Base-by-base conservation (phyloP, 2,888 invertebrate species). In the Clistopyga incitator region DNA sequence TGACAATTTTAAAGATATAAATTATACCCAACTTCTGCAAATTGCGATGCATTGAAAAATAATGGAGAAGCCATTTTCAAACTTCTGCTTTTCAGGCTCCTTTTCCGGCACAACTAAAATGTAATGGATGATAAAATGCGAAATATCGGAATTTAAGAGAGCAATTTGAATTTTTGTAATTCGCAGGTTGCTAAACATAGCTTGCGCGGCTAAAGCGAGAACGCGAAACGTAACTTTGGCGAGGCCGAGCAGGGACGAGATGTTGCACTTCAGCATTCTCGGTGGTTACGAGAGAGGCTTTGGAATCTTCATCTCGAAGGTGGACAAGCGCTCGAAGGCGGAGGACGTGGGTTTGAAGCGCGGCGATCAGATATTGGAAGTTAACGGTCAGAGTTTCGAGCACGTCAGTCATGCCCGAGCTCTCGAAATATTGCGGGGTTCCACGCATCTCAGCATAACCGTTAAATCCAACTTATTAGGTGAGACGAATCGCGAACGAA, bases 281-380 rank as follows among this genome's bases (percentile, higher is more conserved):
- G 99, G 99, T 38, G 99, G 99, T 56, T 97, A 97, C 93, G 99
- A 99, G 92, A 95, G 97, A 90, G 97, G 97, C 79, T 97, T 97
- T 94, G 98, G 98, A 75, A 98, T 99, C 88, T 99, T 98, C 94
- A 97, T 99, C 87, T 96, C 98, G 34, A 98, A 98, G 93, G 98
- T 99, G 29, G 98, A 99, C 91, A 97, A 97, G 89, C 96, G 96
- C 86, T 98, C 98, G 1, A 98, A 98, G 94, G 98, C 99, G 8
- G 98, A 98, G 93, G 98, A 98, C 93, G 97, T 98, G 29, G 99
- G 99, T 0, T 94, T 99, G 70, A 99, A 99, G 93, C 95, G 99
- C 75, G 99, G 99, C 54, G 99, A 99, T 94, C 99, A 99, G 95
- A 98, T 99, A 85, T 94, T 99, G 87, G 99, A 99, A 94, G 99